Evolutionary conservation across 2,113 vertebrate genomes (phyloP).

Genomic region (Psilopogon haemacephalus): DNA sequence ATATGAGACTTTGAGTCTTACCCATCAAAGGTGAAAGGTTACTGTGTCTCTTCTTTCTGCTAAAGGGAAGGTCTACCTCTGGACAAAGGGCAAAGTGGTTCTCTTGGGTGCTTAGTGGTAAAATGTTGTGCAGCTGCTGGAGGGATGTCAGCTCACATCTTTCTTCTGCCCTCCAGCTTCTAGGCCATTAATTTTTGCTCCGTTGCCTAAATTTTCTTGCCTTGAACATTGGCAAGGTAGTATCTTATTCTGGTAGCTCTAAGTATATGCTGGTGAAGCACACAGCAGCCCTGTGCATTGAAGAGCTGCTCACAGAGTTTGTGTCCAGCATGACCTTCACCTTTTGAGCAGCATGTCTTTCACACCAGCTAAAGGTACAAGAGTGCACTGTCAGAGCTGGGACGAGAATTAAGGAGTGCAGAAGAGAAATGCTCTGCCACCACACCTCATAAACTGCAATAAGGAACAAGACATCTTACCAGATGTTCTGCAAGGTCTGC

Average conservation of each 20-base stretch:
- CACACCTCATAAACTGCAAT: not conserved
- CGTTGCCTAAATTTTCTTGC: not conserved
- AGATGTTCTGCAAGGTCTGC: not conserved
- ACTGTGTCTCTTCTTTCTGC: accelerated
- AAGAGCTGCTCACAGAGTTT: not conserved
- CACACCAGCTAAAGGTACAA: not conserved
- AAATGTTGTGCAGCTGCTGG: not conserved
- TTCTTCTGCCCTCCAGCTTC: not conserved
- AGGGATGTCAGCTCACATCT: not conserved
- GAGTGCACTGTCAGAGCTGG: not conserved
- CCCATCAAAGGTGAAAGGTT: not conserved
- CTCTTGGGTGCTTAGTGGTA: not conserved
- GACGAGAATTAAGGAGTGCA: not conserved
- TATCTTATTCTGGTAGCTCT: not conserved
- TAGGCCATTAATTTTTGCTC: not conserved
- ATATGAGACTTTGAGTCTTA: not conserved
- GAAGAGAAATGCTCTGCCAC: not conserved
- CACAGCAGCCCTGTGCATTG: not conserved
- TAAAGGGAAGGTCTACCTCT: not conserved
- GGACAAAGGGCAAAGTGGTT: not conserved
- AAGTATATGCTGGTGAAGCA: not conserved
- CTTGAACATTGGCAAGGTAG: not conserved
- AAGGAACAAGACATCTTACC: not conserved
- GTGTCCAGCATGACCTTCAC: not conserved
- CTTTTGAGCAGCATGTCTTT: not conserved